Evolutionary conservation across 2,113 vertebrate genomes (phyloP), one percentile per base, ranked within the genome.

Genomic region (Bubalus kerabau): DNA sequence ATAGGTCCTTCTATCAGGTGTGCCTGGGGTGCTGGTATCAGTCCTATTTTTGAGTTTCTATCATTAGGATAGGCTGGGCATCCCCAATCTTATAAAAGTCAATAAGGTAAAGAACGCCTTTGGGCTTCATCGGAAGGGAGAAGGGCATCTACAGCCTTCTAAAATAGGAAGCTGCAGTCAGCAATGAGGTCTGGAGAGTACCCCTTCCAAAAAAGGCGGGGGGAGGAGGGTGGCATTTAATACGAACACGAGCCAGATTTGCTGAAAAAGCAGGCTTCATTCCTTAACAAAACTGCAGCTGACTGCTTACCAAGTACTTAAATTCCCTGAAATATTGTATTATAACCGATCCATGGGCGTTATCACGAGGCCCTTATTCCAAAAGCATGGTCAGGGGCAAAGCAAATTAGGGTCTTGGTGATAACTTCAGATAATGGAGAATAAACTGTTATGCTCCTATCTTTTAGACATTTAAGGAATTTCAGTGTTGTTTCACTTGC

Each of bases 251-350:
- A 97, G 90, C 50, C 90, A 92, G 92, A 95, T 94, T 80, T 98
- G 97, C 98, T 97, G 97, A 98, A 98, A 98, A 97, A 95, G 98
- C 94, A 98, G 97, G 87, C 95, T 96, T 97, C 97, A 97, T 98
- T 96, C 96, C 80, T 97, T 94, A 62, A 86, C 60, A n/a, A 90
- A 97, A 98, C 82, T 96, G 78, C 57, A 97, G 36, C 28, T 87
- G 87, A 95, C 62, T 83, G 32, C 83, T 96, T 84, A 36, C 10
- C 78, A 82, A 87, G 64, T 85, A 96, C 95, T 98, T 96, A 89
- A 48, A 95, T 98, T 97, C 97, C 95, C 97, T 83, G 36, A 98
- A 97, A 92, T 95, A 96, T 28, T 67, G n/a, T 17, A 74, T 5
- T 95, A 84, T 97, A 88, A 80, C 94, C 92, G 97, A 98, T 97